Conservation (phyloP, 2,113 vertebrate genomes). For the Rhinoptilus africanus region DNA sequence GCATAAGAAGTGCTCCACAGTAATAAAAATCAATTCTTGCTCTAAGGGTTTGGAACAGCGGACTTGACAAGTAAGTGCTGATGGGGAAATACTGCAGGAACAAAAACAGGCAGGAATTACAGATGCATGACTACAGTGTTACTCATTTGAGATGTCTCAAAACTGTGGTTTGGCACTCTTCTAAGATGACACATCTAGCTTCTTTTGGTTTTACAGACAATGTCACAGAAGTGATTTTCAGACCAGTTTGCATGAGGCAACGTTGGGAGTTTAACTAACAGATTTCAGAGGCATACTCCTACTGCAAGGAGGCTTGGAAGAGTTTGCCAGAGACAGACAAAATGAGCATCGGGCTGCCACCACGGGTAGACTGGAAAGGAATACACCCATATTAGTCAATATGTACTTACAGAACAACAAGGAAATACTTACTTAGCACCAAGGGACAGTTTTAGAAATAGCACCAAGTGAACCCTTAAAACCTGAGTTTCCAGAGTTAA, state of each 20-base stretch:
- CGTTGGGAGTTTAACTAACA: neutral
- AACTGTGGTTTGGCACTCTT: neutral
- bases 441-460: neutral
- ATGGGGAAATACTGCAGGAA: neutral
- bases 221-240: neutral
- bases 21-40: neutral
- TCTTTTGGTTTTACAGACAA: neutral
- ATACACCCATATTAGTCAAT: neutral
- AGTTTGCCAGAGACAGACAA: neutral
- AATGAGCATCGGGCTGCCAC: neutral
- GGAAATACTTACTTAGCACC: neutral
- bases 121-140: neutral
- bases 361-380: neutral
- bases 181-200: neutral
- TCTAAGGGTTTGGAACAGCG: neutral
- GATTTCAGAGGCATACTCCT: conserved; percentile 16
- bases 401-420: neutral
- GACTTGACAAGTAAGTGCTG: neutral
- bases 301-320: neutral
- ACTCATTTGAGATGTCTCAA: neutral
- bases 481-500: neutral
- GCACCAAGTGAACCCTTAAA: neutral
- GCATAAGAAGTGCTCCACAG: neutral
- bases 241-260: neutral
- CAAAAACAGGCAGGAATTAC: neutral